Base-by-base conservation (phyloP, 37 sponge, comb jelly and placozoan species). In the Axinella damicornis region DNA sequence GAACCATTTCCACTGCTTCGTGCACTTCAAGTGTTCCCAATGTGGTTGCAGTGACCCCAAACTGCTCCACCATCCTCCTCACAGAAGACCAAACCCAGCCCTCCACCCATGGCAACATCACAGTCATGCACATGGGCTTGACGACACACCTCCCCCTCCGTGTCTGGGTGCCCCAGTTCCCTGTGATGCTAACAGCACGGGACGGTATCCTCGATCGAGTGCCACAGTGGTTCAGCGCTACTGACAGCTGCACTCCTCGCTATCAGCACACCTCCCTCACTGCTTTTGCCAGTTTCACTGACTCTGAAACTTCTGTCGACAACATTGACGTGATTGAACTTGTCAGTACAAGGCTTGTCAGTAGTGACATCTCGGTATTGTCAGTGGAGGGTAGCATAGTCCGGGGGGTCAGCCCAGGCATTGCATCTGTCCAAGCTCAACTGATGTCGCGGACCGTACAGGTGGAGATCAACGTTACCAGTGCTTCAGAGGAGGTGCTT, bases 91-190 rank as follows among this genome's bases (percentile, higher is more conserved):
- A 93, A 52, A 78, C 67, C 18, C 21, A 25, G 24, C 65, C 67
- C 2, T 77, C 91, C 25, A 19, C 63, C 5, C 12, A 12, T 19
- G 73, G 68, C 17, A 20, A 32, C 17, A 54, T 93, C 15, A 36
- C 67, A 6, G 80, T 89, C 36, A 32, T 73, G 13, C 31, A 69
- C 25, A 64, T 25, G 18, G 79, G 74, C 12, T 37, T 64, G 2
- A 22, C 36, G 0, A 74, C 65, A 0, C 53, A 69, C 4, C 40
- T 86, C 20, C 57, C 74, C 9, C 57, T 93, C 16, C 59, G 53
- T 25, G 91, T 93, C 19, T 93, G 94, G 94, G 31, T 55, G 25
- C 94, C 94, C 22, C 57, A 46, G 19, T 15, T 77, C n/a, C 68
- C 74, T 1, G 24, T 80, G 19, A 24, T 36, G 5, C 54, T 82